Evolutionary conservation across 2,888 invertebrate genomes (phyloP).

Genomic region (Orchestes rusci): DNA sequence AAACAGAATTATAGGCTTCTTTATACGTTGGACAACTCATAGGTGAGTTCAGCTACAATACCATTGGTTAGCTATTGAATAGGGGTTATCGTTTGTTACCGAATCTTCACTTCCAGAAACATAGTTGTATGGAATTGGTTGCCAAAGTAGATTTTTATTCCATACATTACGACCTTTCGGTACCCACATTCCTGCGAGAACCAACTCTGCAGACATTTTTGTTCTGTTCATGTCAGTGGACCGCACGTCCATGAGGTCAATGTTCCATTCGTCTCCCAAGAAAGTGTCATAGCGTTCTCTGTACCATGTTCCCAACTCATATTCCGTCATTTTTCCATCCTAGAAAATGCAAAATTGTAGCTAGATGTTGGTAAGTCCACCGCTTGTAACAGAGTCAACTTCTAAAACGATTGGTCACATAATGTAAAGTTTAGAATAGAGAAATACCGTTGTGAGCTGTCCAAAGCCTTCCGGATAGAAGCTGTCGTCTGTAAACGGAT

Average conservation of each 20-base stretch:
- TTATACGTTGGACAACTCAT: neutral
- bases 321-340: slow-evolving; percentile 54
- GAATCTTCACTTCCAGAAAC: slow-evolving; percentile 3
- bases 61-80: neutral
- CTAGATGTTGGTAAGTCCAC: no score
- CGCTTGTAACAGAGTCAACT: neutral
- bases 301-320: slow-evolving; percentile 55
- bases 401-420: neutral
- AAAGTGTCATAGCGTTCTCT: slow-evolving; percentile 53
- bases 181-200: slow-evolving; percentile 59
- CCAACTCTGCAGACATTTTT: slow-evolving; percentile 60
- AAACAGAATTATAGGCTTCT: neutral
- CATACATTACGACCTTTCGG: slow-evolving; percentile 49
- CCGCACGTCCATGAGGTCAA: slow-evolving; percentile 47
- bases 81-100: slow-evolving; percentile 48
- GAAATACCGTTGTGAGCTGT: slow-evolving; percentile 14
- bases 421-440: neutral
- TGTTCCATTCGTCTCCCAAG: slow-evolving; percentile 50
- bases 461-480: slow-evolving; percentile 15
- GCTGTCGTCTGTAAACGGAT: slow-evolving; percentile 8
- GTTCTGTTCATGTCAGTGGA: slow-evolving; percentile 62
- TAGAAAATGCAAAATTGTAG: no score
- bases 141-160: slow-evolving; percentile 39
- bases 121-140: slow-evolving; percentile 30
- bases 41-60: neutral